phyloP scores from a whole-genome alignment of 2,113 vertebrate genomes.

The Capra hircus region DNA sequence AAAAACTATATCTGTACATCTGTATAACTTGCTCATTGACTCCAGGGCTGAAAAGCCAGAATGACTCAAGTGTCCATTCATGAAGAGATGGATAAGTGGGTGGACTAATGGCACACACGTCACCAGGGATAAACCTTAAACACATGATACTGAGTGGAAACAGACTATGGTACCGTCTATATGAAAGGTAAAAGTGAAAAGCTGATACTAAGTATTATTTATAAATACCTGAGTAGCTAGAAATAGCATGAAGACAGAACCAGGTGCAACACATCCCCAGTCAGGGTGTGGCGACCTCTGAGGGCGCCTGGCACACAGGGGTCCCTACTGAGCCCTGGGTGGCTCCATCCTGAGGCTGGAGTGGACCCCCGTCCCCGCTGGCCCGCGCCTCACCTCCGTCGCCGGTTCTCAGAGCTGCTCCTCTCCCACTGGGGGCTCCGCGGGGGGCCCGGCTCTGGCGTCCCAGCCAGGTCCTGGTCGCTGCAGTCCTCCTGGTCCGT shows the following conservation, averaged over 20 bases:
- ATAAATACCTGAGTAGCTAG: rapidly evolving
- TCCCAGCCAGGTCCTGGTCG: slow-evolving; percentile 1
- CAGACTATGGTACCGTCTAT: rapidly evolving
- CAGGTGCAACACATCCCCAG: rapidly evolving
- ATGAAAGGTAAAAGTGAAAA: background rate
- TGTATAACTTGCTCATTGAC: background rate
- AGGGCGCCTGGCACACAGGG: rapidly evolving
- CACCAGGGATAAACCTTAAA: background rate
- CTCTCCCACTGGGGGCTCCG: slow-evolving; percentile 74
- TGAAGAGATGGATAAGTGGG: background rate
- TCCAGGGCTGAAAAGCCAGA: background rate
- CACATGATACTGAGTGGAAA: background rate
- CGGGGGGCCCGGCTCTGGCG: background rate
- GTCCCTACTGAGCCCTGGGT: rapidly evolving
- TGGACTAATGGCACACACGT: rapidly evolving
- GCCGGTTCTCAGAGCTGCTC: slow-evolving; percentile 72
- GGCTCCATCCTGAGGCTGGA: background rate
- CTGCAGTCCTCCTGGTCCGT: slow-evolving; percentile 69
- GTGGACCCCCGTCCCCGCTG: no score
- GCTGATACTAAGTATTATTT: no score
- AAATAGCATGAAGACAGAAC: background rate
- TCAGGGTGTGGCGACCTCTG: rapidly evolving
- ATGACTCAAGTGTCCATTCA: no score
- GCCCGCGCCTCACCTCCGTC: slow-evolving; percentile 69
- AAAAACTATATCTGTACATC: background rate